Evolutionary conservation across 2,113 vertebrate species (phyloP), one percentile per base, ranked within the genome.

Genomic region (Paramisgurnus dabryanus): DNA sequence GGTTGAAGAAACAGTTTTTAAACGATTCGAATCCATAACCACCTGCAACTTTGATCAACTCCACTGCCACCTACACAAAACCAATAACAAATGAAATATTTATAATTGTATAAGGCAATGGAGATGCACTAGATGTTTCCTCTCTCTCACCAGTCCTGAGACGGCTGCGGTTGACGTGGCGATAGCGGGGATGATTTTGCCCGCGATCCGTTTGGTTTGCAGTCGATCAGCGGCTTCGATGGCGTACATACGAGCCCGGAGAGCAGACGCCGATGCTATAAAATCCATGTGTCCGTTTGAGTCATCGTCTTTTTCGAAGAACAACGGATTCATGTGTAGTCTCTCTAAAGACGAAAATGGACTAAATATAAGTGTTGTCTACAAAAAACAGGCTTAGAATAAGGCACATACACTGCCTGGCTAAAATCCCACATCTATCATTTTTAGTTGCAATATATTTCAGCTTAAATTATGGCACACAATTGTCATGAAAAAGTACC

Each of bases 101-200:
- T 34, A 34, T 34, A 34, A 34, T 34, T 34, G 27, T 34, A 34
- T 0, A 49, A 17, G 66, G 49, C 8, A 9, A 45, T 70, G 7
- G 7, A 72, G 49, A 50, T 11, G 49, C 9, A 10, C 47, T 11
- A 49, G 50, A 53, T 53, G 50, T 53, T 5, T 45, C 43, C 18
- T 58, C 55, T 11, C 50, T 17, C 95, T 92, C 81, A 99, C 98
- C 95, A 98, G 90, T 66, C 98, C 98, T 53, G 97, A 96, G 8
- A 99, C 98, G 4, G 97, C 95, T 66, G 98, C 98, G 17, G 98
- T 99, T 57, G 97, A 95, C n/a, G 98, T 99, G 83, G 98, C 98
- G 63, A 99, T 99, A 15, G 97, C 98, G 17, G 98, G 98, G 86
- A 99, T 99, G 84, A 99, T 99, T 90, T 98, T 98, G 3, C 98